Evolutionary conservation across 2,888 invertebrate genomes (phyloP), one percentile per base, ranked within the genome.

Genomic region (Drosophila austrosaltans): DNA sequence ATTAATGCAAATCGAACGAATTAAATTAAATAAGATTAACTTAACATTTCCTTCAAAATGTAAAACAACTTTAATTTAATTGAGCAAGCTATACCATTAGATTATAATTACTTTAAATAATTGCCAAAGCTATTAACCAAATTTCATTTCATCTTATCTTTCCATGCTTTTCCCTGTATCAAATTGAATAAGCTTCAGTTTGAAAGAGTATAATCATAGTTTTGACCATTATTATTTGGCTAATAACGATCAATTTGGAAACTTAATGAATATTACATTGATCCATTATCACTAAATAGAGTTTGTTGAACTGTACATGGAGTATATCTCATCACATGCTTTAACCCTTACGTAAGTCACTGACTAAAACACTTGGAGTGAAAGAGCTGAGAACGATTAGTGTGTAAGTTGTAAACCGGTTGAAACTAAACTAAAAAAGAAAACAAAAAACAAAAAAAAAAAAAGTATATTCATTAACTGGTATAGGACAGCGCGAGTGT

Each of bases 381-480:
- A 78, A 74, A 80, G 75, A 78, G 61, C 66, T 68, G 67, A 78
- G 78, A 79, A 79, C 78, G 75, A 78, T 79, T 79, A 78, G 48
- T 48, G 48, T 12, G 48, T 48, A 48, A 48, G 48, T 48, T 48
- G 75, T 39, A 69, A 79, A 77, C 75, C 81, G 78, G 78, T 79
- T 69, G 28, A 68, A 48, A 66, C 58, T 74, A 53, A 44, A 53
- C 44, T 25, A 25, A 53, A 36, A 36, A 36, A 36, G 8, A 36
- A 36, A 8, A 36, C 8, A 36, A 8, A 36, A 8, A 10, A 8
- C 1, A 2, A 36, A 8, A 36, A 16, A 42, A 6, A 36, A 8
- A 10, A 8, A 30, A 5, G 6, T 30, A 32, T 53, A 25, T 62
- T 25, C 36, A 36, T 48, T 62, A 62, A 62, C 39, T 53, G 53